Evolutionary conservation across 2,797 vertebrate genomes (phyloP).

Genomic region (Coccyzus lansbergi): DNA sequence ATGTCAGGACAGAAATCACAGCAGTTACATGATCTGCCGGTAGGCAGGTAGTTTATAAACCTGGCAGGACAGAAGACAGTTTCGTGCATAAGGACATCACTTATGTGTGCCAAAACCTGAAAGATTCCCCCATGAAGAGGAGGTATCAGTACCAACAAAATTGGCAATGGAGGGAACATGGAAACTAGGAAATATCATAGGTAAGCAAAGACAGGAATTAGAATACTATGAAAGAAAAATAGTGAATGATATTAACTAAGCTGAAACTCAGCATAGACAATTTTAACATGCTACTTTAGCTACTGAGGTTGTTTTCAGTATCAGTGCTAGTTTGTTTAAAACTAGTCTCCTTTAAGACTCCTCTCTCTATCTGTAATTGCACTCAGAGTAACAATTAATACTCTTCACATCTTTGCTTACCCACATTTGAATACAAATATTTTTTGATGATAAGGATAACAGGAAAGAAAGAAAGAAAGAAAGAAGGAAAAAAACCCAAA

Average conservation of each 20-base stretch:
- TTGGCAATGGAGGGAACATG: neutral
- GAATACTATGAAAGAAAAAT: neutral
- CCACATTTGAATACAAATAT: neutral
- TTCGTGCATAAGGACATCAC: neutral
- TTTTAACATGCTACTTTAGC: neutral
- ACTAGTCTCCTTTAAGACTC: neutral
- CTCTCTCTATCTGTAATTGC: neutral
- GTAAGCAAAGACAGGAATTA: neutral
- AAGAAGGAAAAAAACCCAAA: neutral
- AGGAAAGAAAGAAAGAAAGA: neutral
- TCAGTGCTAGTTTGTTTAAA: neutral
- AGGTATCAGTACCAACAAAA: neutral
- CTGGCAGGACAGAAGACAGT: neutral
- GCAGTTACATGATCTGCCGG: neutral
- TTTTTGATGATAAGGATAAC: neutral
- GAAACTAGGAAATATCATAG: neutral
- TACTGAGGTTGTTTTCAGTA: neutral
- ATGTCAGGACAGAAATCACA: neutral
- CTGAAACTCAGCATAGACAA: neutral
- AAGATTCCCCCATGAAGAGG: neutral
- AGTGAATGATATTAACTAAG: neutral
- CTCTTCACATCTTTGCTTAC: neutral
- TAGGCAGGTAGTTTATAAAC: neutral
- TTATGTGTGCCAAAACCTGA: neutral
- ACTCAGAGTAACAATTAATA: neutral